Base-by-base conservation (phyloP, 92 coral and sea anemone species). In the Zoanthus solanderi region DNA sequence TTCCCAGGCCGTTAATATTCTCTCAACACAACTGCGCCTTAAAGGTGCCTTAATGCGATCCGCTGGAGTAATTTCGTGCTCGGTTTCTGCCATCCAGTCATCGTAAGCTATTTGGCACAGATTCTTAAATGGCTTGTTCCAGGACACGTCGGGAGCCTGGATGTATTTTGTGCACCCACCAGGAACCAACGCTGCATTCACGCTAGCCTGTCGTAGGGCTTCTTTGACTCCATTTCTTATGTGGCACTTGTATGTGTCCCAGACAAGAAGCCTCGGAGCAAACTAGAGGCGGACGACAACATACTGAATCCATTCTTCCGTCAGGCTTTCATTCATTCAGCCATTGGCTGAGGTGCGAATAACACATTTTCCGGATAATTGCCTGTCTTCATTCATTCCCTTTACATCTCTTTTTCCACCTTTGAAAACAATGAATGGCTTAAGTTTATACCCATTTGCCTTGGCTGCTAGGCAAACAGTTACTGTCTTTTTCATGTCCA, bases 201-300 rank as follows among this genome's bases (percentile, higher is more conserved):
- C 73, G 9, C 14, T 69, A 69, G 7, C 48, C 69, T 61, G 90
- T 83, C 73, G 42, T 76, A 34, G 23, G 23, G 23, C 23, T 23
- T 23, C 23, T 87, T 78, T 87, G 7, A 87, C 78, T 37, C 37
- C 90, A 68, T 87, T 45, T 7, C 71, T 77, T 78, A 66, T 87
- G 78, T 87, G 90, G n/a, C 90, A 78, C 66, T 87, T 87, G 90
- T 31, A 87, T 77, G 90, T 66, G 90, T 87, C 90, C 90, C 85
- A 87, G 78, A 87, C 90, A 66, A 87, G 84, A 87, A 78, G 78
- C 13, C 78, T 78, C 45, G 28, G 67, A 8, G 78, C 71, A 77
- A 65, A 76, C 5, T 37, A 87, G 10, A 87, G 78, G 78, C 84
- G 76, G 84, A 84, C 78, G 8, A 28, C 76, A 61, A 86, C 84